Conservation (phyloP, 2,888 invertebrate genomes). For the Eustalomyia histrio region DNA sequence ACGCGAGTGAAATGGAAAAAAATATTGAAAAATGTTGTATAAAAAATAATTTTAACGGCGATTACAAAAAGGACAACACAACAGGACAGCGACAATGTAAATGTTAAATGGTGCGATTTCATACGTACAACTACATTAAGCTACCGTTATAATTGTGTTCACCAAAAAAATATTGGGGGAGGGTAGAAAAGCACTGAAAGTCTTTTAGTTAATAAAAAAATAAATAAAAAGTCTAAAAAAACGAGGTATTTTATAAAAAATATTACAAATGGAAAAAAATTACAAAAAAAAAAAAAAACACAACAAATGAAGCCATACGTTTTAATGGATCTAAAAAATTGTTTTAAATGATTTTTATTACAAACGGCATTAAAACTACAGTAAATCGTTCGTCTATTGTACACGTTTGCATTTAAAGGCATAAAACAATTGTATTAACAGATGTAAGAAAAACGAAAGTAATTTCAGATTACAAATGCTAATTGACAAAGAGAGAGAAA, state of each 20-base stretch:
- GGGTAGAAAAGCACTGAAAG: constrained; percentile 1
- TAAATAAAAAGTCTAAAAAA: constrained; percentile 39
- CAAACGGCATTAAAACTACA: neutral
- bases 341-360: constrained; percentile 65
- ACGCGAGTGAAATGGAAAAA: constrained; percentile 40
- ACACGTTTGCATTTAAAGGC: no score
- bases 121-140: constrained; percentile 44
- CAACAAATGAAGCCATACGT: constrained; percentile 64
- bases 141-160: constrained; percentile 13
- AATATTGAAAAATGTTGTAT: constrained; percentile 22
- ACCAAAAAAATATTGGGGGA: neutral
- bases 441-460: no score
- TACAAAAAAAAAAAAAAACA: constrained; percentile 53
- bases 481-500: no score
- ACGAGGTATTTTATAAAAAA: constrained; percentile 35
- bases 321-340: constrained; percentile 47
- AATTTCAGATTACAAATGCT: no score
- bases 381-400: no score
- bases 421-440: no score
- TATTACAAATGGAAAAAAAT: constrained; percentile 23
- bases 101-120: constrained; percentile 62
- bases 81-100: constrained; percentile 48
- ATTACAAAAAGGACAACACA: constrained; percentile 33
- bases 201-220: constrained; percentile 14
- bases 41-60: neutral